These are phyloP conservation scores for Tetheella fluctuosa DNA, from an alignment of 2,888 invertebrate genomes.

Conservation along the genomic window DNA sequence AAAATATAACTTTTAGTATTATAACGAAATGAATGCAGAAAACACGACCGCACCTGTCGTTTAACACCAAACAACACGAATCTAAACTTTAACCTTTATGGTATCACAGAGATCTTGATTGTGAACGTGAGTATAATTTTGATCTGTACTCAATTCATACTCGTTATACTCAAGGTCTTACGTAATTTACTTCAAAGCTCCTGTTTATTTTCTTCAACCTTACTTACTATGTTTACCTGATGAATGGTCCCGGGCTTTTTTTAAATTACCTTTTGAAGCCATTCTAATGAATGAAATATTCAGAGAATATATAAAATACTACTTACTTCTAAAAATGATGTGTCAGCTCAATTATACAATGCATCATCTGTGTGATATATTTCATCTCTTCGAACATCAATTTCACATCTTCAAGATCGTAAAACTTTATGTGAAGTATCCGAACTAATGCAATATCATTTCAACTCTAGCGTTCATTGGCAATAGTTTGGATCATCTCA, in stretches of 20 bases:
- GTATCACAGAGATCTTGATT: neutral
- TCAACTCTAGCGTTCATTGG: neutral
- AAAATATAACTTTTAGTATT: neutral
- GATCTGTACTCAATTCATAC: neutral
- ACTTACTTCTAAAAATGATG: neutral
- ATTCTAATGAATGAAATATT: too few species aligned
- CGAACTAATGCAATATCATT: neutral
- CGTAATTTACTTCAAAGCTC: neutral
- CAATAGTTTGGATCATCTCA: neutral
- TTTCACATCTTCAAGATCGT: neutral
- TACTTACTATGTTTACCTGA: too few species aligned
- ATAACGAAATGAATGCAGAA: neutral
- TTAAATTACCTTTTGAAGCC: too few species aligned
- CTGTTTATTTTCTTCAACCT: neutral
- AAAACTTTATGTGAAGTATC: neutral
- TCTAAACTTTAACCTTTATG: slow-evolving; percentile 6
- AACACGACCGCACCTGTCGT: neutral
- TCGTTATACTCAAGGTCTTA: neutral
- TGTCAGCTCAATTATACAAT: neutral
- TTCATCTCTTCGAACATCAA: neutral
- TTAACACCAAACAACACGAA: neutral
- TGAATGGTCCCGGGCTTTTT: too few species aligned
- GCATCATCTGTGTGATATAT: neutral
- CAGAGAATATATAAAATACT: too few species aligned
- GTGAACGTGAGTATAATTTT: neutral